Evolutionary conservation across 30 jellyfish, hydroid and myxozoan species (phyloP).

Genomic region (Nemopilema nomurai): DNA sequence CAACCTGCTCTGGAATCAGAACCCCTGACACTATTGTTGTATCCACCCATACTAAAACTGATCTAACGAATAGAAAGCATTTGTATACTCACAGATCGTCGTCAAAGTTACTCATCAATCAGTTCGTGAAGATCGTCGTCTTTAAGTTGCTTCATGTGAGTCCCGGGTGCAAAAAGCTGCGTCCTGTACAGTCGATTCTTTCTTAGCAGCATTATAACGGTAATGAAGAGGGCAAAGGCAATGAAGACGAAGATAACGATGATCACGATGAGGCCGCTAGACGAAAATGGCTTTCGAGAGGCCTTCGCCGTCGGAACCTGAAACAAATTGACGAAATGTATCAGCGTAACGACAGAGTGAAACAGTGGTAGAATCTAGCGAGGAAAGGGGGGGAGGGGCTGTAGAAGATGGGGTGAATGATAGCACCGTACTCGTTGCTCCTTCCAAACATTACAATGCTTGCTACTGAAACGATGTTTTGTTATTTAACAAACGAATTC

Average conservation of each 20-base stretch:
- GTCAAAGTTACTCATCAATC: constrained; percentile 55
- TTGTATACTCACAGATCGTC: no score
- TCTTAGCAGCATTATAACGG: constrained; percentile 64
- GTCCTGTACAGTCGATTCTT: constrained; percentile 76
- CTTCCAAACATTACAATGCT: no score
- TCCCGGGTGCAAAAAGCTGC: constrained; percentile 71
- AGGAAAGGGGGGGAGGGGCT: no score
- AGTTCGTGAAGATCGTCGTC: constrained; percentile 81
- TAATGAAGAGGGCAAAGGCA: constrained; percentile 56
- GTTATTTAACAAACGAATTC: no score
- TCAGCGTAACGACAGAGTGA: not conserved
- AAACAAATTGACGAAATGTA: no score
- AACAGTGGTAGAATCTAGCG: not conserved
- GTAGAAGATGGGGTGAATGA: no score
- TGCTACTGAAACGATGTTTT: no score
- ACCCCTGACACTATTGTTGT: no score
- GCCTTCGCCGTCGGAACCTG: not conserved
- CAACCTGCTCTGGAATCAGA: no score
- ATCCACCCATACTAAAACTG: no score
- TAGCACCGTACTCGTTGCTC: no score
- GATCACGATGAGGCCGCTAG: constrained; percentile 54
- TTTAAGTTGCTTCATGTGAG: constrained; percentile 66
- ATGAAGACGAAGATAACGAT: constrained; percentile 58
- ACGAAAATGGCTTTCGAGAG: constrained; percentile 11
- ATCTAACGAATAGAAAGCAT: no score